phyloP scores from a whole-genome alignment of 2,797 vertebrate species.

The Aldrovandia affinis region DNA sequence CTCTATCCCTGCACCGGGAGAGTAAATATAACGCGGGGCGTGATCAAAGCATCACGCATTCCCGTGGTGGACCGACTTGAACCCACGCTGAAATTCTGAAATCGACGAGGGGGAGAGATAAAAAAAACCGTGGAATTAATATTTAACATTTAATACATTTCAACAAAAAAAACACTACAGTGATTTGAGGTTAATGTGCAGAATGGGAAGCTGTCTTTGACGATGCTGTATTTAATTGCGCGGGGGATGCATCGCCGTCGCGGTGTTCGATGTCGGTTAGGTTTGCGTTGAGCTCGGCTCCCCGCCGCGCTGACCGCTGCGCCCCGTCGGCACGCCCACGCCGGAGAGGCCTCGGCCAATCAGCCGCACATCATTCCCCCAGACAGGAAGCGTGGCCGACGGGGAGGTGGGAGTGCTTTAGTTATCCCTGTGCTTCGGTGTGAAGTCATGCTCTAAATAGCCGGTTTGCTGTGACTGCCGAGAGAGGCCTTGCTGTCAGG shows the following conservation, averaged over 20 bases:
- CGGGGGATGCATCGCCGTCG: no score
- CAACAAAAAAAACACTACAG: neutral
- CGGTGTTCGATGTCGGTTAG: neutral
- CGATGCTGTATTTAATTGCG: neutral
- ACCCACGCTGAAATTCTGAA: neutral
- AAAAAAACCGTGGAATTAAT: neutral
- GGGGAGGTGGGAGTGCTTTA: constrained; percentile 3
- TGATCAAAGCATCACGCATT: neutral
- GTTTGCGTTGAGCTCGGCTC: no score
- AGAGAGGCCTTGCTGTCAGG: neutral
- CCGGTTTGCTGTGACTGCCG: neutral
- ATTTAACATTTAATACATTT: neutral
- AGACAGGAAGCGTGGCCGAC: neutral
- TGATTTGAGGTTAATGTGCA: neutral
- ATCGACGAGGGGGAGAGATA: neutral
- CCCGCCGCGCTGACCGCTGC: neutral
- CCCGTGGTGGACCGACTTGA: neutral
- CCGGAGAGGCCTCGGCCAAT: neutral
- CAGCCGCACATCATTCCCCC: neutral
- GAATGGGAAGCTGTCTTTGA: neutral
- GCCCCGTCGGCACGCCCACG: neutral
- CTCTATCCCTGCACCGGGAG: neutral
- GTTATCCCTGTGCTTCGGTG: neutral
- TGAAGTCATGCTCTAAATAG: constrained; percentile 10
- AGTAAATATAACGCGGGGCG: neutral